Conservation (phyloP, 2,113 vertebrate species). For the Cryptomyrus ogoouensis region DNA sequence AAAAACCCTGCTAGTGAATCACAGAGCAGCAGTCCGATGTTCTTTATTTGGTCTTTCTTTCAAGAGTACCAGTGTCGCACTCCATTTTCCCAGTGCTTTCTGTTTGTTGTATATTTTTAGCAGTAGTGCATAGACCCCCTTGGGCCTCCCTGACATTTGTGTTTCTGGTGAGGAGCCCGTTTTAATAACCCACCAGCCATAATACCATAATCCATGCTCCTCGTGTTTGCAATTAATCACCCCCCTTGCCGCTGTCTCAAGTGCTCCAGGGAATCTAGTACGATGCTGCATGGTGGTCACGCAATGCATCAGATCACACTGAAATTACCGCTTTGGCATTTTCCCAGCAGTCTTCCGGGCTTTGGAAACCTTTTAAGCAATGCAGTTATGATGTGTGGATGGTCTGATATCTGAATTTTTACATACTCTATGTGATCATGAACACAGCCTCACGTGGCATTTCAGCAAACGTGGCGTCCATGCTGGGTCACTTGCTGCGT, state of each 20-base stretch:
- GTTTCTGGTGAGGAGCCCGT: conserved; percentile 20
- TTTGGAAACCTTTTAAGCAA: neutral
- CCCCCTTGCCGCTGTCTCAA: neutral
- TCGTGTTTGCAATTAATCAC: conserved; percentile 26
- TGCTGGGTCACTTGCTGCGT: neutral
- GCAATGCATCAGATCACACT: conserved; percentile 21
- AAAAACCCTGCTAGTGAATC: conserved; percentile 7
- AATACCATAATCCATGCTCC: conserved; percentile 18
- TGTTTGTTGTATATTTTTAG: conserved; percentile 1
- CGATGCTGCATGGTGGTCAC: neutral
- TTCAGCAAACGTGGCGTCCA: neutral
- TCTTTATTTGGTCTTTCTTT: neutral
- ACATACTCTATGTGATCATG: neutral
- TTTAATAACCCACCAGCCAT: conserved; percentile 25
- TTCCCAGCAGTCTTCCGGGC: conserved; percentile 18
- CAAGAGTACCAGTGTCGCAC: neutral
- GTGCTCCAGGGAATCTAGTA: neutral
- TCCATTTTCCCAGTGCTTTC: neutral
- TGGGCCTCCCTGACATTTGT: conserved; percentile 22
- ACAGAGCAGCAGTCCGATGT: neutral
- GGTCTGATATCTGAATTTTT: neutral
- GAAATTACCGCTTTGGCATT: conserved; percentile 27
- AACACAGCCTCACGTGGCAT: neutral
- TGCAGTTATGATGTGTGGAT: neutral
- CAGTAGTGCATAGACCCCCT: neutral